These are phyloP conservation scores for Apamea epomidion DNA, from an alignment of 2,888 invertebrate species.

Conservation along the genomic window DNA sequence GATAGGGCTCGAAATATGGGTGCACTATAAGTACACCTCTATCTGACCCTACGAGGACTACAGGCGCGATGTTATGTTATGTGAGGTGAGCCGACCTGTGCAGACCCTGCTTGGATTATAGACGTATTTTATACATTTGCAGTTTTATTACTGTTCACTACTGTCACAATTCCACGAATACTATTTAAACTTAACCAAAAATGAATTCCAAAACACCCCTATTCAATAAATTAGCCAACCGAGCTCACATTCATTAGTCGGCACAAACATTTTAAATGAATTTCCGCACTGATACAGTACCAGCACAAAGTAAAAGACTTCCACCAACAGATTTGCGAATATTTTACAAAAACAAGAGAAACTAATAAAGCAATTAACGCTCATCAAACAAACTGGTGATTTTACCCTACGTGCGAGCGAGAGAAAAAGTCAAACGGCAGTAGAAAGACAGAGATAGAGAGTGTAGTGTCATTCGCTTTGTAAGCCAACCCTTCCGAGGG, in stretches of 20 bases:
- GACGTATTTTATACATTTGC: neutral
- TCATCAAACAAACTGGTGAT: constrained; percentile 61
- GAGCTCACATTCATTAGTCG: constrained; percentile 26
- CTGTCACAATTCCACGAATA: neutral
- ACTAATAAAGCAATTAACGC: constrained; percentile 68
- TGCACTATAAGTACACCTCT: neutral
- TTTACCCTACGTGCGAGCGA: constrained; percentile 34
- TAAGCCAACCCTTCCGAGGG: constrained; percentile 62
- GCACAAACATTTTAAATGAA: constrained; percentile 41
- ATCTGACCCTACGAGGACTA: neutral
- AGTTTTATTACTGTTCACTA: neutral
- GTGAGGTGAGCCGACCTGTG: too few relatives aligned
- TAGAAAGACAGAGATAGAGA: constrained; percentile 18
- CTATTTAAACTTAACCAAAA: neutral
- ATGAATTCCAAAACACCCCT: neutral
- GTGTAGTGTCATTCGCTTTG: constrained; percentile 57
- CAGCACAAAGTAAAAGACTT: constrained; percentile 39
- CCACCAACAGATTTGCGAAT: constrained; percentile 51
- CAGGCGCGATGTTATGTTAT: neutral
- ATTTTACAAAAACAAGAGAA: constrained; percentile 64
- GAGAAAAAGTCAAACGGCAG: neutral
- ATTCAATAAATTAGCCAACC: constrained; percentile 4
- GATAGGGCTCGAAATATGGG: neutral
- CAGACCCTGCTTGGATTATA: too few relatives aligned
- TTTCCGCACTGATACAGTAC: constrained; percentile 7